These are phyloP conservation scores for Stegophylla sp. DNA, from an alignment of 2,888 invertebrate genomes.

Conservation along the genomic window DNA sequence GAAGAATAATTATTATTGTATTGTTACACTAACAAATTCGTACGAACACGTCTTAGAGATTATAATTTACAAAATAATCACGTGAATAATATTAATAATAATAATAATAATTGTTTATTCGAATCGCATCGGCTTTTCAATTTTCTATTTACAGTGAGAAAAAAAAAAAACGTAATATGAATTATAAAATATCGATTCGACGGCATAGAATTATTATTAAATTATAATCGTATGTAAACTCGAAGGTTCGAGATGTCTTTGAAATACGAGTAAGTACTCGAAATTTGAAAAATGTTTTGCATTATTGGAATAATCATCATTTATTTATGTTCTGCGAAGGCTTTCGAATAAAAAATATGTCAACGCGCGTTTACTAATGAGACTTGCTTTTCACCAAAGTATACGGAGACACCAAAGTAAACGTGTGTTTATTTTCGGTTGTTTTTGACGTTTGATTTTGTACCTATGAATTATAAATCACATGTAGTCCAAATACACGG, in stretches of 20 bases:
- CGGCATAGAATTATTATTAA: too few relatives aligned
- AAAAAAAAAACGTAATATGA: too few relatives aligned
- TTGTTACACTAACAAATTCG: background rate
- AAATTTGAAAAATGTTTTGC: too few relatives aligned
- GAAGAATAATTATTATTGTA: conserved; percentile 2
- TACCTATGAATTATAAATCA: background rate
- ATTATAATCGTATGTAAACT: background rate
- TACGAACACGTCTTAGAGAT: background rate
- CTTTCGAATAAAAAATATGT: conserved; percentile 8
- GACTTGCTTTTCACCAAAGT: background rate
- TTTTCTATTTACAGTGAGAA: too few relatives aligned
- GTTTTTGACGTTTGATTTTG: background rate
- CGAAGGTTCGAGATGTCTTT: background rate
- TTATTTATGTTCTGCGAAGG: background rate
- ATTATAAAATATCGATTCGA: too few relatives aligned
- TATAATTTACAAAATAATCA: background rate
- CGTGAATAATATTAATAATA: background rate
- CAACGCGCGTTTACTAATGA: background rate
- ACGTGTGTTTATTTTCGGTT: background rate
- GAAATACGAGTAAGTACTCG: too few relatives aligned
- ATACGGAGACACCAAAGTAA: background rate
- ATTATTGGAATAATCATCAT: too few relatives aligned
- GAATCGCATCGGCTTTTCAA: too few relatives aligned
- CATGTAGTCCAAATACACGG: background rate
- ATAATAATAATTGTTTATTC: too few relatives aligned